Base-by-base conservation (phyloP, 2,113 vertebrate genomes). In the Carassius auratus region DNA sequence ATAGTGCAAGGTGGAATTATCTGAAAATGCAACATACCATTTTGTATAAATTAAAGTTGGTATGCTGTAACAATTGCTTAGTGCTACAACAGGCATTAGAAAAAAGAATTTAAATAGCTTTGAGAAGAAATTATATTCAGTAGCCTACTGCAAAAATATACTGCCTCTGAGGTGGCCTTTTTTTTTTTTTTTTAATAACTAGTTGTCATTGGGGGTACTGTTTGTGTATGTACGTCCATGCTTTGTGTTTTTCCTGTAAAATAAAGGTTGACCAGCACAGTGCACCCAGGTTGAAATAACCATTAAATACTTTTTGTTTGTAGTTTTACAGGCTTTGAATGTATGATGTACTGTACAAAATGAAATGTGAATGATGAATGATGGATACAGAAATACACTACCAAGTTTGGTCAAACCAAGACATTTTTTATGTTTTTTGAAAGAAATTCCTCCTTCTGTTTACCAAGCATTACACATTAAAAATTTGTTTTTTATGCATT, bases 341-440 rank as follows among this genome's bases (percentile, higher is more conserved):
- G 42, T 14, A 75, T 26, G 42, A 74, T 12, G 5, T n/a, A 12
- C 3, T 21, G 36, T 71, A 45, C 38, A 23, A 1, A 14, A 23
- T 48, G 1, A 23, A 12, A 74, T 45, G 71, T 23, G n/a, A 75
- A 75, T 74, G 19, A 45, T 42, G 38, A 45, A 74, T 30, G 61
- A 64, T 23, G 9, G 23, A 59, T 71, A 71, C 15, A 71, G 33
- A 71, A 71, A 71, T 71, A 42, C 36, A 42, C 21, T 36, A 69
- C 66, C 68, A 71, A 71, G 36, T 71, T 71, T n/a, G 68, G 68
- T 36, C 48, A 75, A 75, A 23, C 71, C 38, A 75, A 75, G 71
- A 75, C 71, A 75, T 50, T 48, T 74, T 48, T 73, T 30, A n/a
- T 19, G 15, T 55, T 45, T 45, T 42, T 45, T 45, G 42, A 45